phyloP scores from a whole-genome alignment of 2,113 vertebrate genomes.

The Gadus chalcogrammus region DNA sequence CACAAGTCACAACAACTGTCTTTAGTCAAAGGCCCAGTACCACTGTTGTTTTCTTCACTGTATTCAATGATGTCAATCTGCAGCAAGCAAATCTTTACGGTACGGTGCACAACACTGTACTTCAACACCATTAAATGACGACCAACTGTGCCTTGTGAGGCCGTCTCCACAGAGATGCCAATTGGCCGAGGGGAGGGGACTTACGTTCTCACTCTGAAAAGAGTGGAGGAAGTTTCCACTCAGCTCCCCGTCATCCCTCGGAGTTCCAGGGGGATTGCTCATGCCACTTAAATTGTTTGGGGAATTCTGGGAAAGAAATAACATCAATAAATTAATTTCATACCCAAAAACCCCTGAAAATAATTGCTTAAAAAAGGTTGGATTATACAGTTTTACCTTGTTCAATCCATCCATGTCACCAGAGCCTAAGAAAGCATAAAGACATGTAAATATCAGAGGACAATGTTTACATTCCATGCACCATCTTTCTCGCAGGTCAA shows the following conservation, averaged over 20 bases:
- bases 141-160: too few relatives aligned
- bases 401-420: slow-evolving; percentile 98
- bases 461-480: background rate
- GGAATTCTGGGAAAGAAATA: slow-evolving; percentile 82
- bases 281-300: slow-evolving; percentile 99
- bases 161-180: too few relatives aligned
- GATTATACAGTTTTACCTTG: slow-evolving; percentile 79
- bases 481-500: background rate
- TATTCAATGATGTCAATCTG: slow-evolving; percentile 18
- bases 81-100: slow-evolving; percentile 12
- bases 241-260: slow-evolving; percentile 93
- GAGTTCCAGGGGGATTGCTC: slow-evolving; percentile 97
- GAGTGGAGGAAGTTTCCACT: slow-evolving; percentile 99
- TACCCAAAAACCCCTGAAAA: background rate
- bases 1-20: background rate
- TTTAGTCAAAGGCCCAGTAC: background rate
- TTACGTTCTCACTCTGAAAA: slow-evolving; percentile 98
- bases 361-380: too few relatives aligned
- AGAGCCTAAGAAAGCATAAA: slow-evolving; percentile 76
- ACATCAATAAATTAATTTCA: background rate
- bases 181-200: slow-evolving; percentile 42
- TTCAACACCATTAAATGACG: too few relatives aligned
- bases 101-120: slow-evolving; percentile 4
- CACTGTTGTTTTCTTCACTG: background rate
- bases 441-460: background rate